Conservation (phyloP, 2,888 invertebrate species). For the Ennomos quercinarius region DNA sequence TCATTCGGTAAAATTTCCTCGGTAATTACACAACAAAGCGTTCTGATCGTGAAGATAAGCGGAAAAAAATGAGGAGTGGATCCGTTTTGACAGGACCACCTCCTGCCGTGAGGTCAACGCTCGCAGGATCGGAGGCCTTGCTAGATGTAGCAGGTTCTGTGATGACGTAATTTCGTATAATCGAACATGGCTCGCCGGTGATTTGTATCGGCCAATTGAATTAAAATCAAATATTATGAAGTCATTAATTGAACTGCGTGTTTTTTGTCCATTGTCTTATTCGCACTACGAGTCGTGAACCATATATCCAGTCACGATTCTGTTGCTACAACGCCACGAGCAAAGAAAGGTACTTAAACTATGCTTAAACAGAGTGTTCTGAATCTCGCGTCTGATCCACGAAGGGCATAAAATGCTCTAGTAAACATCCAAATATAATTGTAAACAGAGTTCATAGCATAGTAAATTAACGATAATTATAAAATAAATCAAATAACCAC, state of each 20-base stretch:
- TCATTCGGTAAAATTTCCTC: conserved; percentile 47
- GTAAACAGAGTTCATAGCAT: too few species aligned
- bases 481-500: too few species aligned
- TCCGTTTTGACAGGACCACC: conserved; percentile 55
- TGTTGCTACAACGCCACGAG: conserved; percentile 8
- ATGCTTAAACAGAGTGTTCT: neutral
- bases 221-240: conserved; percentile 41
- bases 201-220: conserved; percentile 43
- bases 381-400: too few species aligned
- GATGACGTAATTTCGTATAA: conserved; percentile 39
- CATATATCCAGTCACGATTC: conserved; percentile 21
- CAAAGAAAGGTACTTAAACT: conserved; percentile 14
- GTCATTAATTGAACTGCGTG: conserved; percentile 33
- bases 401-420: too few species aligned
- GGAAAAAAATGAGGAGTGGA: conserved; percentile 56
- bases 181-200: conserved; percentile 32
- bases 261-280: conserved; percentile 39
- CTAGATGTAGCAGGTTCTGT: conserved; percentile 39
- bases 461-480: too few species aligned
- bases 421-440: too few species aligned
- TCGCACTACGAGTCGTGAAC: conserved; percentile 20
- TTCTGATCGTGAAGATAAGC: conserved; percentile 59
- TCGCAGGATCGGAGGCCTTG: conserved; percentile 41
- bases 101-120: conserved; percentile 54
- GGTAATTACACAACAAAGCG: conserved; percentile 65